phyloP scores from a whole-genome alignment of 2,888 invertebrate species.

The Metacarcinus magister region DNA sequence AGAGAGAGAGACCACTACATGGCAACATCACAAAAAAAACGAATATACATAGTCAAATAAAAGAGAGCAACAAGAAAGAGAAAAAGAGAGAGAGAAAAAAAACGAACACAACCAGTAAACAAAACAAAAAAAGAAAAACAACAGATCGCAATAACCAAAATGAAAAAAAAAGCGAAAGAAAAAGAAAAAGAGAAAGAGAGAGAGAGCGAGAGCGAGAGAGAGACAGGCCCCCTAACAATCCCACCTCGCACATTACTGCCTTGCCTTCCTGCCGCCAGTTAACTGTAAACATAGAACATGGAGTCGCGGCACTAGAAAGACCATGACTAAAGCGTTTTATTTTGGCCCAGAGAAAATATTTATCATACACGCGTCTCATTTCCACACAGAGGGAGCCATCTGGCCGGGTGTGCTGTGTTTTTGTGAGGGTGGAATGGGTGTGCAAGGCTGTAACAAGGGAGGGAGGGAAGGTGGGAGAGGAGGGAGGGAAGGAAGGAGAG shows the following conservation, averaged over 20 bases:
- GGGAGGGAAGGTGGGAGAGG: neutral
- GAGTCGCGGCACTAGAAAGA: neutral
- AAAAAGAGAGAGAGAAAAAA: too few relatives aligned
- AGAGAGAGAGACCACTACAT: too few relatives aligned
- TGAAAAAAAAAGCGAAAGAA: neutral
- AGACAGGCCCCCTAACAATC: neutral
- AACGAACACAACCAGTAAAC: too few relatives aligned
- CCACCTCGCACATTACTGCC: neutral
- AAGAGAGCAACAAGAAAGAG: too few relatives aligned
- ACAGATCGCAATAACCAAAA: too few relatives aligned
- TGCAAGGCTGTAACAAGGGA: constrained; percentile 49
- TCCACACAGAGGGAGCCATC: constrained; percentile 38
- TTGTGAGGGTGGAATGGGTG: neutral
- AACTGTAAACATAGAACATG: constrained; percentile 12
- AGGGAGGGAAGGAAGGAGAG: too few relatives aligned
- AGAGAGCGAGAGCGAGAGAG: neutral
- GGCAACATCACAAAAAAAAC: too few relatives aligned
- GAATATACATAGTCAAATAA: too few relatives aligned
- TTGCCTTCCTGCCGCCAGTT: neutral
- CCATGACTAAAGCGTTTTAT: constrained; percentile 45
- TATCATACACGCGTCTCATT: constrained; percentile 41
- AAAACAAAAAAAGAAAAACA: too few relatives aligned
- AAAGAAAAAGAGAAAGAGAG: neutral
- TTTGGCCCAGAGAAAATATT: constrained; percentile 57
- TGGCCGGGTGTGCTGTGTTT: constrained; percentile 37